Evolutionary conservation across 64 coral and sea anemone species (phyloP), one percentile per base, ranked within the genome.

Genomic region (Stichodactyla helianthus): DNA sequence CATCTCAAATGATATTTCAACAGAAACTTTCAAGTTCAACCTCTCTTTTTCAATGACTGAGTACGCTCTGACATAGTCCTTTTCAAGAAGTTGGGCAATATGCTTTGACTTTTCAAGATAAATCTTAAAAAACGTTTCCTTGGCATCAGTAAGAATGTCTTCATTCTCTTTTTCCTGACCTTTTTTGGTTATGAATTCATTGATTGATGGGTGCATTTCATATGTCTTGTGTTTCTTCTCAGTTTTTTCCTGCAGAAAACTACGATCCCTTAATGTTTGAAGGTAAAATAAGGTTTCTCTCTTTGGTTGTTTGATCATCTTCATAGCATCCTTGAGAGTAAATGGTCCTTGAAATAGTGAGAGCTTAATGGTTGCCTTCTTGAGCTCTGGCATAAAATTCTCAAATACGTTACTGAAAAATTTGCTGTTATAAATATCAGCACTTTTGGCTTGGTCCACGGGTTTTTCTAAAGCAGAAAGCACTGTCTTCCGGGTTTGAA

Each of bases 1-100:
- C 17, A 35, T 85, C 25, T 90, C 84, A 31, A 90, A 54, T 52
- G 89, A 90, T 61, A 90, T 90, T 35, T 90, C 44, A 71, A 90
- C 51, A 35, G 89, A 68, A 55, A 90, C 71, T 52, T 90, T 76
- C 52, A 90, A 79, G 83, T 90, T 90, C 52, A 18, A 54, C 84
- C 84, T 90, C 17, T 90, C 82, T 59, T 85, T 55, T 17, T 90
- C 82, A 79, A 90, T 85, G 19, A 16, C 31, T 5, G 77, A 35
- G 19, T 76, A 86, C 20, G 83, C 83, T 31, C 71, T 77, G 1
- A 90, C 55, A 59, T 79, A 90, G 15, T 90, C 71, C 16, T 86
- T 54, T 53, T 90, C 89, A 23, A 85, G 84, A 22, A 79, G 83
- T 8, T 20, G n/a, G 23, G 89, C 54, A 62, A 90, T 60, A 0